These are phyloP conservation scores for Meandrusa payeni DNA, from an alignment of 2,888 invertebrate species.

Conservation along the genomic window DNA sequence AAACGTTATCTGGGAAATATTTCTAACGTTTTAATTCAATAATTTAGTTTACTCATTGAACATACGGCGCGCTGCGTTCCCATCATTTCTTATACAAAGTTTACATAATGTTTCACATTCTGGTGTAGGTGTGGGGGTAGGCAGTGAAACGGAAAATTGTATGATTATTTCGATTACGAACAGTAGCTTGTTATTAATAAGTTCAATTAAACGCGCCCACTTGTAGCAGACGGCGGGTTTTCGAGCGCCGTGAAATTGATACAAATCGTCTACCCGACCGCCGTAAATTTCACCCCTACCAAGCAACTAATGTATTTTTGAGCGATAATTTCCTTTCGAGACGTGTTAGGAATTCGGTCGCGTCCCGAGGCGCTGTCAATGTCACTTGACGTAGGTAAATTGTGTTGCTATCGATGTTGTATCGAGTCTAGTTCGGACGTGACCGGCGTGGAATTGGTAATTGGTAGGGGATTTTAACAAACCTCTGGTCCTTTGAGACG, in stretches of 20 bases:
- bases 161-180: not conserved
- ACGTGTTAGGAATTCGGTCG: conserved; percentile 32
- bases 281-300: conserved; percentile 22
- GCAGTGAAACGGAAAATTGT: too few relatives aligned
- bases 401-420: conserved; percentile 42
- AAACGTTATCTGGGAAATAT: too few relatives aligned
- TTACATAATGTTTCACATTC: too few relatives aligned
- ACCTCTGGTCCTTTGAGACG: too few relatives aligned
- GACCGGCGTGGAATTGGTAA: conserved; percentile 30
- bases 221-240: too few relatives aligned
- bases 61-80: too few relatives aligned
- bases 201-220: too few relatives aligned
- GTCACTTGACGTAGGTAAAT: conserved; percentile 53
- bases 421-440: conserved; percentile 31
- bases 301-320: conserved; percentile 29
- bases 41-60: too few relatives aligned
- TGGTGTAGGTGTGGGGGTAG: too few relatives aligned
- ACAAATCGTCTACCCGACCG: conserved; percentile 4
- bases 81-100: too few relatives aligned
- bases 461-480: conserved; percentile 31
- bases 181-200: not conserved
- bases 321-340: conserved; percentile 35
- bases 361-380: conserved; percentile 37
- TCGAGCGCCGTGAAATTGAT: conserved; percentile 6
- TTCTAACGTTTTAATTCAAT: too few relatives aligned